Evolutionary conservation across 2,888 invertebrate species (phyloP), one percentile per base, ranked within the genome.

Genomic region (Andrena hattorfiana): DNA sequence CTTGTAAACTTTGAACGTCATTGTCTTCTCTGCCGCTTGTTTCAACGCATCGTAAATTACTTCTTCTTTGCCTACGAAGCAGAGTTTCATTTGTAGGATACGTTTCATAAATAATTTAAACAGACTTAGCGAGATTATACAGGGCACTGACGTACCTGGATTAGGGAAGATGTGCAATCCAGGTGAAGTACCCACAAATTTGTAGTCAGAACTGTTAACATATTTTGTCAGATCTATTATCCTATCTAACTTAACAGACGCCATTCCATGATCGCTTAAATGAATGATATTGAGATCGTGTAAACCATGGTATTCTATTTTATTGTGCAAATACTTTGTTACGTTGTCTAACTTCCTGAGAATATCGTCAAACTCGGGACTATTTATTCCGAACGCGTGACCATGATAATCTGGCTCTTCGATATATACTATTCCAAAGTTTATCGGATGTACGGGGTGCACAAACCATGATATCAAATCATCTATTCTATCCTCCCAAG

Each of bases 231-330:
- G 92, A 91, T 96, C 95, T 49, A 96, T 95, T 86, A 96, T 95
- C 85, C 94, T 93, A 4, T 94, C 92, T 20, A 94, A 93, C 0
- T 93, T 95, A 0, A 96, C 95, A 32, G 94, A 93, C 1, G 95
- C 92, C 96, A 97, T 96, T 20, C 97, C 97, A 93, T 97, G 97
- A 93, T 97, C 97, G 93, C 97, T 97, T 60, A 97, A 92, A 81
- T 97, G 95, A 75, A 97, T 95, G 0, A 97, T 94, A 91, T 97
- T 96, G 0, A 96, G 94, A 84, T 94, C 94, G 35, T 95, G 94
- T 67, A 97, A 92, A 28, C 95, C 94, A 77, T 94, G 89, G 23
- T 94, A 87, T 73, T 94, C 91, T n/a, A 97, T 90, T 91, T 95
- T 93, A 49, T 95, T 89, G 94, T 95, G 90, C 94, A 96, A 94